Percentiles rank a stretch among this genome's conserved stretches.
Evolutionary conservation across 2,888 invertebrate genomes (phyloP).

Genomic region (Erebia aethiops): DNA sequence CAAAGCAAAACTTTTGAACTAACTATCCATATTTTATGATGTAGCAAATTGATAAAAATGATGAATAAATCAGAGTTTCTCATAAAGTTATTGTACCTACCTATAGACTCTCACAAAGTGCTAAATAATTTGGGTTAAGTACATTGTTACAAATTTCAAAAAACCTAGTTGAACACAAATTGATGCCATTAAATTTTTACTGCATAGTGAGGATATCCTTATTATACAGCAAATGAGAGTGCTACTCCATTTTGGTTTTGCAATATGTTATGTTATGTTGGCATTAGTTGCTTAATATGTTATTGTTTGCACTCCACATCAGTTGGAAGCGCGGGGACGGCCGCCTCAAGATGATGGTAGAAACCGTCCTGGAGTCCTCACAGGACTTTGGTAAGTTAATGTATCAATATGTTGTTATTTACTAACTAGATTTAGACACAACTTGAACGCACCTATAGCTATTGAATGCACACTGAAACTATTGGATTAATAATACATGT

Average conservation of each 20-base stretch:
- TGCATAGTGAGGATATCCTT: not conserved
- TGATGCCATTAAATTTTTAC: not conserved
- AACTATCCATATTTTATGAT: too few species aligned
- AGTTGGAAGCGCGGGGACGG: slow-evolving; percentile 59
- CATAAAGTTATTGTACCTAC: too few species aligned
- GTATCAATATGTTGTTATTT: too few species aligned
- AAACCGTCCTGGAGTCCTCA: slow-evolving; percentile 76
- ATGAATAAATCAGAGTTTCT: too few species aligned
- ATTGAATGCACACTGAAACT: too few species aligned
- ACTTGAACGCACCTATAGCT: too few species aligned
- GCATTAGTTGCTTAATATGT: slow-evolving; percentile 41
- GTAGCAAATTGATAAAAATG: too few species aligned
- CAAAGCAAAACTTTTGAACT: too few species aligned
- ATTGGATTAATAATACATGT: too few species aligned
- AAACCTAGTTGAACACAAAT: not conserved
- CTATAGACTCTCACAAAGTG: too few species aligned
- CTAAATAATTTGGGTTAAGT: not conserved
- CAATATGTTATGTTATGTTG: slow-evolving; percentile 27
- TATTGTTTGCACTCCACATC: slow-evolving; percentile 55
- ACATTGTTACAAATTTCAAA: not conserved
- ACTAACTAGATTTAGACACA: too few species aligned
- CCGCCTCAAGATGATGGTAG: slow-evolving; percentile 76
- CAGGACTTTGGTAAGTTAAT: slow-evolving; percentile 75
- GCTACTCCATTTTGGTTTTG: slow-evolving; percentile 25
- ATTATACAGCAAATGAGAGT: not conserved